Percentiles rank a stretch among this genome's conserved stretches.
phyloP scores from a whole-genome alignment of 2,888 invertebrate species.

The Cremastinae sp. region DNA sequence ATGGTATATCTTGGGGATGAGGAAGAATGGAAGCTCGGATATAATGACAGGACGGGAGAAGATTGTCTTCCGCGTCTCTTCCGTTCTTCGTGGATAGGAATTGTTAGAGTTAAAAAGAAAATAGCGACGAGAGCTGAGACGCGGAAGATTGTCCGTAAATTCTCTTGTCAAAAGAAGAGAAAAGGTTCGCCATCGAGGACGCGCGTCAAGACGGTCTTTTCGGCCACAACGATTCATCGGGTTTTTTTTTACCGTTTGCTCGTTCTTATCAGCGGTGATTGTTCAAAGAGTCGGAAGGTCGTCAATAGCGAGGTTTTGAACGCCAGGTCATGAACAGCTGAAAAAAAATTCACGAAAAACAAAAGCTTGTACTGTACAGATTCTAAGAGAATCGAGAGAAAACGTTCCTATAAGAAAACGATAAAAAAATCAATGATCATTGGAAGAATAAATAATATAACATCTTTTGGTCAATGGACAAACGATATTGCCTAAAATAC shows the following conservation, averaged over 20 bases:
- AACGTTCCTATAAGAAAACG: no score
- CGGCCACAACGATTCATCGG: conserved; percentile 39
- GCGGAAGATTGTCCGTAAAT: conserved; percentile 11
- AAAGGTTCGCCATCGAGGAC: no score
- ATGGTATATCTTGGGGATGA: conserved; percentile 67
- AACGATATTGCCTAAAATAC: no score
- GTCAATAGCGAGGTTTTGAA: no score
- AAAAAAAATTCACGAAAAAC: no score
- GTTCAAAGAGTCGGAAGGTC: conserved; percentile 22
- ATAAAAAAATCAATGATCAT: no score
- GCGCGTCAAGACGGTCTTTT: no score
- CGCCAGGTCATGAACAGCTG: no score
- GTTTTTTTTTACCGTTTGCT: conserved; percentile 68
- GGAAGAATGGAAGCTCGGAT: conserved; percentile 63
- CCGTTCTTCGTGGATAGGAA: conserved; percentile 2
- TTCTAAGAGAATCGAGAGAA: conserved; percentile 65
- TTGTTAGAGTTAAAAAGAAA: conserved; percentile 26
- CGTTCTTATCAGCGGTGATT: conserved; percentile 73
- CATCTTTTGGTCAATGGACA: no score
- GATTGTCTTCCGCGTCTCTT: conserved; percentile 1
- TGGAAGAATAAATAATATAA: no score
- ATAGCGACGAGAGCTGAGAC: conserved; percentile 11
- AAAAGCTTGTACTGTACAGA: no score
- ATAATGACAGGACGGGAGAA: conserved; percentile 61
- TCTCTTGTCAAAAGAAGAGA: background rate